These are phyloP conservation scores for Eudemis profundana DNA, from an alignment of 2,888 invertebrate species.

Conservation along the genomic window DNA sequence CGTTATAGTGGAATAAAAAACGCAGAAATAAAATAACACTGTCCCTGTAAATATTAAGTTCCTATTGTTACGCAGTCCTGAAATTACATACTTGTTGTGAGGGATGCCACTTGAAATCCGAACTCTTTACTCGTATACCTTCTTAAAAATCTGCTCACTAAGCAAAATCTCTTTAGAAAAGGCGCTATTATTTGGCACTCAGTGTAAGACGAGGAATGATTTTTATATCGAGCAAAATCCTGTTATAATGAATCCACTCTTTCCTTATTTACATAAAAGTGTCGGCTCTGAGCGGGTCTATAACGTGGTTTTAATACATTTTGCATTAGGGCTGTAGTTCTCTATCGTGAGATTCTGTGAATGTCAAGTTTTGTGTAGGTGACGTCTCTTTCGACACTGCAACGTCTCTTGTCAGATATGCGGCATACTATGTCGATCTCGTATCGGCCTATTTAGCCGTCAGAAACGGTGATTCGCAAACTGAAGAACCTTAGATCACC, in stretches of 20 bases:
- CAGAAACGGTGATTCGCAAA: too few species aligned
- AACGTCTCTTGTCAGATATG: too few species aligned
- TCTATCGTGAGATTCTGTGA: background rate
- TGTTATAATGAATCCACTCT: conserved; percentile 66
- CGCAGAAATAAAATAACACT: too few species aligned
- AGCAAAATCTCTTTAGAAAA: conserved; percentile 46
- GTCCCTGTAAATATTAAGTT: too few species aligned
- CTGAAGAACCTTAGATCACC: too few species aligned
- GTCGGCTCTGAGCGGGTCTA: conserved; percentile 64
- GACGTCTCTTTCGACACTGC: too few species aligned
- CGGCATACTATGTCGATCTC: too few species aligned
- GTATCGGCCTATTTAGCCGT: too few species aligned
- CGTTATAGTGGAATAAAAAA: too few species aligned
- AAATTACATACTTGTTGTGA: too few species aligned
- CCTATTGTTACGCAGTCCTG: too few species aligned
- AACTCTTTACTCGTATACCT: background rate
- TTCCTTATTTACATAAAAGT: conserved; percentile 73
- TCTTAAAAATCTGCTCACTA: conserved; percentile 29
- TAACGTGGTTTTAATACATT: conserved; percentile 69
- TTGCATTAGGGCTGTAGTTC: conserved; percentile 46
- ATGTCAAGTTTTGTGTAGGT: too few species aligned
- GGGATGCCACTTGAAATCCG: background rate
- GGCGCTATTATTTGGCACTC: conserved; percentile 60
- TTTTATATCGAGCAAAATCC: conserved; percentile 59
- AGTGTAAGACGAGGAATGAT: conserved; percentile 51